phyloP scores from a whole-genome alignment of 2,797 vertebrate genomes.

The Dendrocincla tyrannina region DNA sequence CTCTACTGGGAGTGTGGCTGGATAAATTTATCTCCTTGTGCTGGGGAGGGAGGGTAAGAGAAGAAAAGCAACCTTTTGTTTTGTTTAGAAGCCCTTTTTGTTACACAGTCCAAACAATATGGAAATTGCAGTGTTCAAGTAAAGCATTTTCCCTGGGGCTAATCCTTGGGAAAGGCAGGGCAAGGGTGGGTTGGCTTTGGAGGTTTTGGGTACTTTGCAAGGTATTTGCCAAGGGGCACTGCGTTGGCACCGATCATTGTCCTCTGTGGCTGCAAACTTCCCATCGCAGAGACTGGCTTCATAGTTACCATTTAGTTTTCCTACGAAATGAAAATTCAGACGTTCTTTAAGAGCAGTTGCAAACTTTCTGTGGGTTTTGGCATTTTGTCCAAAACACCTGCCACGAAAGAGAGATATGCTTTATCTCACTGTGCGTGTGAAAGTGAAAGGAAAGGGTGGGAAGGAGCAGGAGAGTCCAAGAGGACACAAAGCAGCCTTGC shows the following conservation, averaged over 20 bases:
- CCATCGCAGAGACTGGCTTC: neutral
- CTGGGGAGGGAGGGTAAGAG: neutral
- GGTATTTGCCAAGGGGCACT: neutral
- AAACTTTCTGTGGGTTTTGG: neutral
- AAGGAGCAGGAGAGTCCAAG: slow-evolving; percentile 17
- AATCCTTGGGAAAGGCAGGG: neutral
- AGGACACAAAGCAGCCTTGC: slow-evolving; percentile 74
- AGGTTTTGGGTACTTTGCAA: neutral
- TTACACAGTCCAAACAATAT: neutral
- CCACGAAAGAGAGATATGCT: neutral
- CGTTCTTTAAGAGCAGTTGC: neutral
- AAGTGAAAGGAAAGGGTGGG: slow-evolving; percentile 54
- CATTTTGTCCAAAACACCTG: neutral
- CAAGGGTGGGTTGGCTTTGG: neutral
- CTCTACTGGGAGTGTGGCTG: neutral
- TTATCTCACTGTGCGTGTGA: neutral
- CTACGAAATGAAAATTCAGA: neutral
- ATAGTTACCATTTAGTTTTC: neutral
- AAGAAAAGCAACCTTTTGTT: neutral
- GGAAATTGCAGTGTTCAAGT: neutral
- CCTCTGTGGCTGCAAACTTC: neutral
- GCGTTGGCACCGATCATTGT: accelerated
- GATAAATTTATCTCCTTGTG: slow-evolving; percentile 30
- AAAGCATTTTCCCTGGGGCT: neutral
- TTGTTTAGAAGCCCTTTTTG: neutral